phyloP scores from a whole-genome alignment of 2,888 invertebrate species.

The Apodemia duryi region DNA sequence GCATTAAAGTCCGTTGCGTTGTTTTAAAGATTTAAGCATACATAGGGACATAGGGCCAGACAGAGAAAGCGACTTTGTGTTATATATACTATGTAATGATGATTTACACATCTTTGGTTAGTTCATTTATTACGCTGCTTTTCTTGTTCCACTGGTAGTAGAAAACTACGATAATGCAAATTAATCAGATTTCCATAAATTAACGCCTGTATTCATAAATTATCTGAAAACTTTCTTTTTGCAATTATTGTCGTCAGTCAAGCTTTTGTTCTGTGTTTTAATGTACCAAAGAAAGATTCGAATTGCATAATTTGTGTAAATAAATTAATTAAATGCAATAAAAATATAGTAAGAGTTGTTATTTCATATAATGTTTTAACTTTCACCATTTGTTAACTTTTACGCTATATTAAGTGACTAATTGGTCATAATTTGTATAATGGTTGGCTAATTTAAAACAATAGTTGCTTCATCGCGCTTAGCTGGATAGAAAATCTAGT shows the following conservation, averaged over 20 bases:
- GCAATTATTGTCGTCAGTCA: background rate
- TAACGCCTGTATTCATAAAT: background rate
- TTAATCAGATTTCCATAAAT: background rate
- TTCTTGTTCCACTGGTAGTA: no score
- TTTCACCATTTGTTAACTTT: slow-evolving; percentile 7
- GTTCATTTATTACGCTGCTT: no score
- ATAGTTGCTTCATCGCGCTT: background rate
- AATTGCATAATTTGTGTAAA: slow-evolving; percentile 1
- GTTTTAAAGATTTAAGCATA: no score
- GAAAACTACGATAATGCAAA: no score
- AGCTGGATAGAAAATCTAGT: no score
- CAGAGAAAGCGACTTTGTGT: no score
- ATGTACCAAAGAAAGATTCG: background rate
- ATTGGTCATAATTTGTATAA: slow-evolving; percentile 4
- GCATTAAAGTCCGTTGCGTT: no score
- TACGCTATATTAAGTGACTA: slow-evolving; percentile 4
- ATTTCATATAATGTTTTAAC: slow-evolving; percentile 10
- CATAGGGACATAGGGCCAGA: no score
- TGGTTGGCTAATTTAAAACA: background rate
- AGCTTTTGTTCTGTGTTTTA: background rate
- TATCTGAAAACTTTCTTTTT: slow-evolving; percentile 1
- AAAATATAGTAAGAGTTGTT: slow-evolving; percentile 7
- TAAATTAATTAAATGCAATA: slow-evolving; percentile 5
- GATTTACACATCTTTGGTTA: no score
- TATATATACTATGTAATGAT: no score